Base-by-base conservation (phyloP, 2,888 invertebrate species). In the Scotopteryx bipunctaria region DNA sequence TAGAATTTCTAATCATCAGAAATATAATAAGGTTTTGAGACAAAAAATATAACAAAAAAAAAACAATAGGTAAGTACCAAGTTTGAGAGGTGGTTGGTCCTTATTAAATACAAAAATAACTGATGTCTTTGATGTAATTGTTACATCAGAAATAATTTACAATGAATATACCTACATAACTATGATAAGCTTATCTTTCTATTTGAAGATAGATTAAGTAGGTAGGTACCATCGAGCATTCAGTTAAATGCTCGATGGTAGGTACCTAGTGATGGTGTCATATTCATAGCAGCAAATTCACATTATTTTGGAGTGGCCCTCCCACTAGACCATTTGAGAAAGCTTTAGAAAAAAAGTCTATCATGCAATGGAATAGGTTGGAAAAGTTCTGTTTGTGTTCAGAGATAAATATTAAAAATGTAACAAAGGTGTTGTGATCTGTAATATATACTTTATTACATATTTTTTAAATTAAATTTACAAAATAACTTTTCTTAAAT, bases 231-330 rank as follows among this genome's bases (percentile, higher is more conserved):
- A n/a, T n/a, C n/a, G n/a, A n/a, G n/a, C n/a, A n/a, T n/a, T n/a
- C n/a, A n/a, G n/a, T n/a, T n/a, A n/a, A n/a, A n/a, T n/a, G n/a
- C n/a, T n/a, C n/a, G n/a, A n/a, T n/a, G n/a, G n/a, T n/a, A n/a
- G n/a, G n/a, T n/a, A n/a, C n/a, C n/a, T n/a, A 76, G 79, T 48
- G 72, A 81, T 77, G 98, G 97, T 29, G 70, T 76, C 33, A 87
- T 92, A 57, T 94, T 93, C 77, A 81, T 99, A 47, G 98, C 98
- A 43, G 98, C 97, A 2, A 99, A 99, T 91, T 93, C 93, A 8
- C 94, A 95, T 82, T 99, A 99, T 81, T 99, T 99, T 91, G 99
- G 99, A 57, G 97, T 98, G 14, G 98, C 98, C 6, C 99, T 40
- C 94, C 97, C 6, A 90, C 94, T 29, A 86, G 93, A 57, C 92